These are phyloP conservation scores for Psilopsiagon aymara DNA, from an alignment of 2,113 vertebrate species.

Conservation along the genomic window DNA sequence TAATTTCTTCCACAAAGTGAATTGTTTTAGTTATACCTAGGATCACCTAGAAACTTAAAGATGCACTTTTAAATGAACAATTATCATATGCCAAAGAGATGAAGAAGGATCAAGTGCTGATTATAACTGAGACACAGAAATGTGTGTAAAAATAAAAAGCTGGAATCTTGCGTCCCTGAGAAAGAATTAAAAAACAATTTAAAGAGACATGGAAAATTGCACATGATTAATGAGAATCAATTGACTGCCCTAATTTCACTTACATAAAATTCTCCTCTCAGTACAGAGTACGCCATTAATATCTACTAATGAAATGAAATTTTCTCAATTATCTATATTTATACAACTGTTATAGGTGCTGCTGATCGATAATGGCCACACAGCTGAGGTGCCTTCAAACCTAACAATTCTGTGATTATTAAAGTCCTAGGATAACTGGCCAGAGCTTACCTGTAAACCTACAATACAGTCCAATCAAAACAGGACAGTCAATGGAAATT, in stretches of 20 bases:
- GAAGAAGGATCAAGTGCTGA: neutral
- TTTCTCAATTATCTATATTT: neutral
- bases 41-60: neutral
- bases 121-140: neutral
- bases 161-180: neutral
- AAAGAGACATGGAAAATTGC: neutral
- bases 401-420: neutral
- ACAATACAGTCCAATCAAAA: neutral
- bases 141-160: neutral
- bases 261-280: neutral
- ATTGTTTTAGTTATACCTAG: neutral
- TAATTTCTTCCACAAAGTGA: neutral
- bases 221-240: neutral
- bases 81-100: neutral
- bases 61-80: neutral
- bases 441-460: neutral
- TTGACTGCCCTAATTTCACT: neutral
- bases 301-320: neutral
- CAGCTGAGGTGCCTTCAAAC: neutral
- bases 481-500: neutral
- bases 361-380: neutral
- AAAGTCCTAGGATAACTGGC: neutral
- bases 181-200: neutral
- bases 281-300: neutral
- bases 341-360: neutral